A percentile compares a stretch with the other conserved stretches of the same genome.
These are phyloP conservation scores for Psilopsiagon aymara DNA, from an alignment of 2,113 vertebrate species.

Conservation along the genomic window DNA sequence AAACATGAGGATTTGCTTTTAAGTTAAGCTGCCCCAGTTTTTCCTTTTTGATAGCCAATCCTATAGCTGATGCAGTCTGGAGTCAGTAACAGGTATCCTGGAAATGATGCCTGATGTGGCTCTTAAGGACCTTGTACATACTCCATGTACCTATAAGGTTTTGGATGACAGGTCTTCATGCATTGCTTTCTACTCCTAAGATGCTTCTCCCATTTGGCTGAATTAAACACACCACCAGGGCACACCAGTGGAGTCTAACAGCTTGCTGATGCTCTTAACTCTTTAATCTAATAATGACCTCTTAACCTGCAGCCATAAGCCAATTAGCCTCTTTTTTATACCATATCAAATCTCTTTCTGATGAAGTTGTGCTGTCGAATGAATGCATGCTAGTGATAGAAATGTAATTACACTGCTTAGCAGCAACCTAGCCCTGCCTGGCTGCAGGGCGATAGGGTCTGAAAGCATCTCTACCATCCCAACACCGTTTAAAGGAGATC, in stretches of 20 bases:
- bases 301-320: slow-evolving; percentile 43
- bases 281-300: slow-evolving; percentile 47
- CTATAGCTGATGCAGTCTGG: neutral
- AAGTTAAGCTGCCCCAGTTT: neutral
- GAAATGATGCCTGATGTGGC: neutral
- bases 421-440: neutral
- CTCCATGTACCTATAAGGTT: neutral
- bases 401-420: slow-evolving; percentile 3
- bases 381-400: slow-evolving; percentile 23
- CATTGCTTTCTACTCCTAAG: neutral
- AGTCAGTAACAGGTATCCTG: neutral
- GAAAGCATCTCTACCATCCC: neutral
- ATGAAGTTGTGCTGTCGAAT: neutral
- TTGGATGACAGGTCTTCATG: neutral
- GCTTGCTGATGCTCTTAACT: slow-evolving; percentile 18
- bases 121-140: neutral
- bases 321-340: slow-evolving; percentile 48
- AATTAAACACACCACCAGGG: neutral
- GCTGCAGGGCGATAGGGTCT: neutral
- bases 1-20: neutral
- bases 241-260: neutral
- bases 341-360: slow-evolving; percentile 46
- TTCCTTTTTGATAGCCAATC: neutral
- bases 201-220: neutral
- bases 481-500: neutral